Percentiles rank a stretch among this genome's conserved stretches.
Evolutionary conservation across 2,888 invertebrate species (phyloP).

Genomic region (Habrosyne pyritoides): DNA sequence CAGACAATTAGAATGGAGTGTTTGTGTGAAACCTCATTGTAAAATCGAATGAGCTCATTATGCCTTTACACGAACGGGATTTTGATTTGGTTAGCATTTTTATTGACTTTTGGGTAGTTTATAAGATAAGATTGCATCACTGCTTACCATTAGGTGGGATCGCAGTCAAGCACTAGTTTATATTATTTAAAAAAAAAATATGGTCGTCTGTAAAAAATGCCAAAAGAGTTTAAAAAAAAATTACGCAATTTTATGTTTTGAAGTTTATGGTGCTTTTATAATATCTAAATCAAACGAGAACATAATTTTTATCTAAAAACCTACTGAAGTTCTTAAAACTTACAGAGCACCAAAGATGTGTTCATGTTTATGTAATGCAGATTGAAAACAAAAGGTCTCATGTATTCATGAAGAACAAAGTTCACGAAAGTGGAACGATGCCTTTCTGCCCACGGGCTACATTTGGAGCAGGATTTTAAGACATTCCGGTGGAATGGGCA

Average conservation of each 20-base stretch:
- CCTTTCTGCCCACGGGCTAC: background rate
- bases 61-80: background rate
- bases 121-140: no score
- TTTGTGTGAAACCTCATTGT: constrained; percentile 1
- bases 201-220: background rate
- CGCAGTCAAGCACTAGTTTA: no score
- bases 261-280: no score
- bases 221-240: no score
- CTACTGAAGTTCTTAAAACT: no score
- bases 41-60: background rate
- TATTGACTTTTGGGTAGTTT: no score
- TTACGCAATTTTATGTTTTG: no score
- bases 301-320: no score
- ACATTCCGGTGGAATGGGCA: background rate
- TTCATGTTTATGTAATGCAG: background rate
- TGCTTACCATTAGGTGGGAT: no score
- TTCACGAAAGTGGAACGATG: background rate
- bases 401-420: background rate
- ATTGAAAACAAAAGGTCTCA: background rate
- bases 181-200: background rate
- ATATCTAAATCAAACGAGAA: no score
- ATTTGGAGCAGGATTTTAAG: background rate
- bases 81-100: no score
- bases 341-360: background rate
- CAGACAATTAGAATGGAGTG: constrained; percentile 4